phyloP scores from a whole-genome alignment of 30 jellyfish, hydroid and myxozoan genomes.

The Kudoa iwatai region DNA sequence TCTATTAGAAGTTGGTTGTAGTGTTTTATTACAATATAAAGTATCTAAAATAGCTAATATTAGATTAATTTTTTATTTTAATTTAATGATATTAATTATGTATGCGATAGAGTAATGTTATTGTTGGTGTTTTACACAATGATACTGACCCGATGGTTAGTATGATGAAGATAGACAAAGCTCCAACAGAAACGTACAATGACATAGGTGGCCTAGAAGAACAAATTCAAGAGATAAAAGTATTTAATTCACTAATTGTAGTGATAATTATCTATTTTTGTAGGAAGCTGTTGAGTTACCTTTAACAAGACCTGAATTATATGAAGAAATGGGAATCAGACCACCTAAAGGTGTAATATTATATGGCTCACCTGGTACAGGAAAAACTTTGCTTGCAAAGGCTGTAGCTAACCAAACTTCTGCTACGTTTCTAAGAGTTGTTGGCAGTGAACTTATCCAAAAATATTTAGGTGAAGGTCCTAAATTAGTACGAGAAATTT shows the following conservation, averaged over 20 bases:
- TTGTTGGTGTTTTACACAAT: constrained; percentile 69
- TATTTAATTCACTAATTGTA: too few relatives aligned
- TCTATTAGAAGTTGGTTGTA: constrained; percentile 56
- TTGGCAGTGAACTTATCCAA: constrained; percentile 78
- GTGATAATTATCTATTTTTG: too few relatives aligned
- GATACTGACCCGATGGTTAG: constrained; percentile 96
- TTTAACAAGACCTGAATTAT: constrained; percentile 68
- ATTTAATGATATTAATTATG: too few relatives aligned
- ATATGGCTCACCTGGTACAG: constrained; percentile 96
- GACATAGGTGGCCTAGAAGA: constrained; percentile 86
- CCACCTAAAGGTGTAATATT: constrained; percentile 91
- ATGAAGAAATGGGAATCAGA: constrained; percentile 85
- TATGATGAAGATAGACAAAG: constrained; percentile 79
- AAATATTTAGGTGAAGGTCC: constrained; percentile 98
- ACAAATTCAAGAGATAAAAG: constrained; percentile 76
- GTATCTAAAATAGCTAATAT: too few relatives aligned
- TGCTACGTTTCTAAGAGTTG: constrained; percentile 84
- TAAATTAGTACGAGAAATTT: constrained; percentile 50
- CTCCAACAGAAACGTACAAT: constrained; percentile 84
- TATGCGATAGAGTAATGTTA: too few relatives aligned
- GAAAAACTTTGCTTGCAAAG: constrained; percentile 71
- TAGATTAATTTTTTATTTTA: too few relatives aligned
- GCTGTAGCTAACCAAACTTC: constrained; percentile 97
- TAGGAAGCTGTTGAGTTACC: constrained; percentile 97
- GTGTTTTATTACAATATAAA: constrained; percentile 62